Conservation (phyloP, 2,888 invertebrate species). For the Eurytoma californica region DNA sequence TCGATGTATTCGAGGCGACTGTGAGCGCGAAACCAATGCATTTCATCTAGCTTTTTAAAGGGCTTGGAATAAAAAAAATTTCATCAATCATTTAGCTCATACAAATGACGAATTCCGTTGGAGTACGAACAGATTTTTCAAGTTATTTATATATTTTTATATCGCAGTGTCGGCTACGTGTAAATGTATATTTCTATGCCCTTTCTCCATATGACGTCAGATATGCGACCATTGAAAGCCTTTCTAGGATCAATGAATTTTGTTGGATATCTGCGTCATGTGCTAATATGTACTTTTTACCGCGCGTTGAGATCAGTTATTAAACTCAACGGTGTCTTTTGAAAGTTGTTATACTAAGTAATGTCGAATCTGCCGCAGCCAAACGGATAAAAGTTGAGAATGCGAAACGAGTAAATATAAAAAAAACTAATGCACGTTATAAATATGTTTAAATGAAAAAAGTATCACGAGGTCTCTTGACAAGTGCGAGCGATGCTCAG, state of each 20-base stretch:
- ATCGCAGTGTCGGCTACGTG: conserved; percentile 57
- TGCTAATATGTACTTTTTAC: conserved; percentile 57
- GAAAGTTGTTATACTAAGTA: conserved; percentile 58
- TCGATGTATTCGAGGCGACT: conserved; percentile 41
- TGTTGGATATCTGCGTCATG: conserved; percentile 49
- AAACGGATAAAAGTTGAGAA: conserved; percentile 51
- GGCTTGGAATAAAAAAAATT: conserved; percentile 53
- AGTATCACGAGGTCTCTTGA: conserved; percentile 47
- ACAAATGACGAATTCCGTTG: conserved; percentile 53
- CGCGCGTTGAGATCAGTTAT: conserved; percentile 57
- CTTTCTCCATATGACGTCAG: conserved; percentile 45
- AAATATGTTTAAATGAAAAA: conserved; percentile 32
- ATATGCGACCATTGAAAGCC: conserved; percentile 43
- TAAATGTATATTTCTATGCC: conserved; percentile 52
- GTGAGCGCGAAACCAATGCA: conserved; percentile 44
- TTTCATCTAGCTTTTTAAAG: conserved; percentile 46
- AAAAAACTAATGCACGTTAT: conserved; percentile 39
- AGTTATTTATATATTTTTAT: conserved; percentile 69
- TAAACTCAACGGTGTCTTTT: conserved; percentile 50
- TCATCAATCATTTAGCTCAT: conserved; percentile 55
- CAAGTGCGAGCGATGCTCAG: conserved; percentile 50
- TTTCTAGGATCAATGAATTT: conserved; percentile 54
- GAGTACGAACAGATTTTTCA: conserved; percentile 57
- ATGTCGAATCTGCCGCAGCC: conserved; percentile 53
- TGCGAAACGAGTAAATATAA: conserved; percentile 41